Percentiles rank a stretch among this genome's conserved stretches.
phyloP scores from a whole-genome alignment of 2,797 vertebrate species.

The Thripadectes ignobilis region DNA sequence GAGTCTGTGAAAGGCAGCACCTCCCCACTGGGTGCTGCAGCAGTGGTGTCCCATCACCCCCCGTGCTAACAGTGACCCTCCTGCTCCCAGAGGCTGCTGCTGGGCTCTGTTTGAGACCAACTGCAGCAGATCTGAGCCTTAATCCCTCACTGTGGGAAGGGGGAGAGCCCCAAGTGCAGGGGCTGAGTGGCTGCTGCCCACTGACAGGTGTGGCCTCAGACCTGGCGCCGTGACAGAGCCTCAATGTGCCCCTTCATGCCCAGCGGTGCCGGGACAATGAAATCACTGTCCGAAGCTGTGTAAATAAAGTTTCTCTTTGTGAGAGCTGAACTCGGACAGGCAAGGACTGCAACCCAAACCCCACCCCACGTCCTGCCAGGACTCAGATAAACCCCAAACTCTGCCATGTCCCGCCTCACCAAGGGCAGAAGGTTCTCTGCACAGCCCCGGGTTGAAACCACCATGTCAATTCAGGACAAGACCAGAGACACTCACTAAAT shows the following conservation, averaged over 20 bases:
- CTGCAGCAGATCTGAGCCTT: neutral
- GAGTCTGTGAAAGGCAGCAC: neutral
- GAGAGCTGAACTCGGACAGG: neutral
- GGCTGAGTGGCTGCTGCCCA: neutral
- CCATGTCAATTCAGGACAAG: rapidly evolving
- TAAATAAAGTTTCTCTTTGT: slow-evolving; percentile 30
- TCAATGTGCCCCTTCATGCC: neutral
- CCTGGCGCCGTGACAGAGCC: neutral
- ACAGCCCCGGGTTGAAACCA: neutral
- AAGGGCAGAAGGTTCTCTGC: neutral
- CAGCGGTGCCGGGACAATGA: neutral
- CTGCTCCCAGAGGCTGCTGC: neutral
- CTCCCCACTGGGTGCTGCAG: rapidly evolving
- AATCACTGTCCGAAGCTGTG: neutral
- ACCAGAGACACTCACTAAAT: rapidly evolving
- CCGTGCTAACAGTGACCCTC: rapidly evolving
- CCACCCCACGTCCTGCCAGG: neutral
- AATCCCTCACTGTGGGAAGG: neutral
- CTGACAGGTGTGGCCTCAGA: neutral
- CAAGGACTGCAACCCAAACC: neutral
- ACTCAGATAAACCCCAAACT: neutral
- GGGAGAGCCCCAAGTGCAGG: rapidly evolving
- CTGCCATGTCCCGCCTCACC: neutral
- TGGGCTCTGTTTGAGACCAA: neutral
- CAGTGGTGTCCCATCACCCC: rapidly evolving